phyloP scores from a whole-genome alignment of 2,113 vertebrate species.

The Anoura caudifer region DNA sequence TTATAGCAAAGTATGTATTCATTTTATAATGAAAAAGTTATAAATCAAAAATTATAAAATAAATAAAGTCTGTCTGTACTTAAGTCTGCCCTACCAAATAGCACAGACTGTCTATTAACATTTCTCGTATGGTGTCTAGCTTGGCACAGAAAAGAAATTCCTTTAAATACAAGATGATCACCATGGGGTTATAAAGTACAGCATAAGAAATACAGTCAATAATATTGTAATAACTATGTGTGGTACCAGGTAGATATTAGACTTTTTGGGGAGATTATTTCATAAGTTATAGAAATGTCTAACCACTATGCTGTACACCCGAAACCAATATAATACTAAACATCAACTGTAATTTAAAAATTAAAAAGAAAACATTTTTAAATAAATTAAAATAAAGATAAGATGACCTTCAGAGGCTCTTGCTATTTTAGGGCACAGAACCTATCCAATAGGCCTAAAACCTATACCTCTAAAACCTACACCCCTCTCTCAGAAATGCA shows the following conservation, averaged over 20 bases:
- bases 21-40: conserved; percentile 29
- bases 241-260: neutral
- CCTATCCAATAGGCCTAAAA: neutral
- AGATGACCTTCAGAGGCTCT: conserved; percentile 1
- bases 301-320: neutral
- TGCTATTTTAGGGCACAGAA: neutral
- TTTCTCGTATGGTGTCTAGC: conserved; percentile 3
- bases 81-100: neutral
- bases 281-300: neutral
- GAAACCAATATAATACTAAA: neutral
- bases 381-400: neutral
- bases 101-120: neutral
- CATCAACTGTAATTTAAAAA: neutral
- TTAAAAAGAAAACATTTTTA: neutral
- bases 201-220: neutral
- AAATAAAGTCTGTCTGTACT: neutral
- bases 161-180: neutral
- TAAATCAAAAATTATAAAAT: conserved; percentile 13
- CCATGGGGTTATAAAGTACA: neutral
- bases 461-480: neutral
- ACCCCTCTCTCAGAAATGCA: neutral
- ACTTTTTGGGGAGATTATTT: neutral
- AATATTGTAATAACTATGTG: neutral
- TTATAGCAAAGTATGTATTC: conserved; percentile 7
- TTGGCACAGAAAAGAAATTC: neutral